Evolutionary conservation across 2,797 vertebrate genomes (phyloP).

Genomic region (Protosalanx chinensis): DNA sequence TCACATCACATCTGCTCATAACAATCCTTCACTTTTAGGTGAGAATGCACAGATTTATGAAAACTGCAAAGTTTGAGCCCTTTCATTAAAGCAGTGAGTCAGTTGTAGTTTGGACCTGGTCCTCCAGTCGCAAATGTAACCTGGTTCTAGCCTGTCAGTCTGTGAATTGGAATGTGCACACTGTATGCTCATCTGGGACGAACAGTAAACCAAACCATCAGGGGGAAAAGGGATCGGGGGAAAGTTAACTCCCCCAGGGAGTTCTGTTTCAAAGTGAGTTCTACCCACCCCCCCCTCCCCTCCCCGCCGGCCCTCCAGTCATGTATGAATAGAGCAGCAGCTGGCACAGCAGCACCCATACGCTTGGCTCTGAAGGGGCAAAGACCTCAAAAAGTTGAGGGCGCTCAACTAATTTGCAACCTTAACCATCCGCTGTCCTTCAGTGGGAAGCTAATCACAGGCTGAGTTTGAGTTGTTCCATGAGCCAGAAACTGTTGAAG

Average conservation of each 20-base stretch:
- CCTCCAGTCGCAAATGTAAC: too few relatives aligned
- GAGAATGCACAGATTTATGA: too few relatives aligned
- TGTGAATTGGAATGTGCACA: neutral
- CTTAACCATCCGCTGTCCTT: slow-evolving; percentile 29
- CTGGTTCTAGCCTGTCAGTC: neutral
- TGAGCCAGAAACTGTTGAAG: slow-evolving; percentile 5
- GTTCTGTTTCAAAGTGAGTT: slow-evolving; percentile 38
- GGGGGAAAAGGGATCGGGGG: slow-evolving; percentile 37
- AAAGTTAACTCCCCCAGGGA: slow-evolving; percentile 31
- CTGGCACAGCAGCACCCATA: slow-evolving; percentile 46
- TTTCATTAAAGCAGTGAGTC: too few relatives aligned
- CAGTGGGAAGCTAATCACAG: slow-evolving; percentile 1
- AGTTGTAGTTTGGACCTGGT: too few relatives aligned
- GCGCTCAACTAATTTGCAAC: slow-evolving; percentile 35
- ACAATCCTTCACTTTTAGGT: too few relatives aligned
- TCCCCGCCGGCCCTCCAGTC: slow-evolving; percentile 48
- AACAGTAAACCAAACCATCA: slow-evolving; percentile 46
- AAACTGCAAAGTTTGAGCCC: too few relatives aligned
- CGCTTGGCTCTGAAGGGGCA: slow-evolving; percentile 47
- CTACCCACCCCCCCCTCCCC: neutral
- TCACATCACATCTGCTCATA: too few relatives aligned
- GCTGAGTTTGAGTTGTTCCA: slow-evolving; percentile 9
- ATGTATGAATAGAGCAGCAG: slow-evolving; percentile 60
- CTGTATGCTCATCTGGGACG: slow-evolving; percentile 36
- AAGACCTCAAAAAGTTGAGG: slow-evolving; percentile 31